Conservation (phyloP, 2,888 invertebrate species). For the Euzetes globulus region DNA sequence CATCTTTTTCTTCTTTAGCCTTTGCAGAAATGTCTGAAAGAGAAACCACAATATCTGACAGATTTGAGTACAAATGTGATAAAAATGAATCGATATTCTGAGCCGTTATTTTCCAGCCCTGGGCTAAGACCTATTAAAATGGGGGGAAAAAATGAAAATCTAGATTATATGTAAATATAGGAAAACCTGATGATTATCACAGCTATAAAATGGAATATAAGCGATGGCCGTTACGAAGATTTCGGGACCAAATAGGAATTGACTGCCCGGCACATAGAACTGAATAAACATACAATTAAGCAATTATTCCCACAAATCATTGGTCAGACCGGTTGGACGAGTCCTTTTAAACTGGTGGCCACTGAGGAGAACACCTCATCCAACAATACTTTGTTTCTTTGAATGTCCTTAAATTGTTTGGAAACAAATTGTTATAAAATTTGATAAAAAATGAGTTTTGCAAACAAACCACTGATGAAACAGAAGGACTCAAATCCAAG, state of each 20-base stretch:
- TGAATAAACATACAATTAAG: conserved; percentile 48
- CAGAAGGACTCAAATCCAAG: conserved; percentile 68
- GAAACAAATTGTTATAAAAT: not conserved
- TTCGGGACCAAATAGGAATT: conserved; percentile 57
- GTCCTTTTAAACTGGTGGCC: conserved; percentile 45
- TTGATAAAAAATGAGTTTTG: not conserved
- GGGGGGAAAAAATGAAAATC: conserved; percentile 31
- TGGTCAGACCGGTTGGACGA: conserved; percentile 48
- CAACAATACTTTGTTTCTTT: conserved; percentile 46
- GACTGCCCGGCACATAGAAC: conserved; percentile 63
- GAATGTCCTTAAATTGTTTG: conserved; percentile 46
- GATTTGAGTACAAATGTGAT: not conserved
- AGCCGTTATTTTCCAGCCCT: conserved; percentile 55
- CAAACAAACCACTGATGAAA: conserved; percentile 60
- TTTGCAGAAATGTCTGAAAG: not conserved
- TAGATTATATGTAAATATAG: not conserved
- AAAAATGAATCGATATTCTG: conserved; percentile 43
- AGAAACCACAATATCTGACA: conserved; percentile 10
- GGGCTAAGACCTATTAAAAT: conserved; percentile 55
- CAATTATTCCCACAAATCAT: conserved; percentile 17
- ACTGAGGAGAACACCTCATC: conserved; percentile 47
- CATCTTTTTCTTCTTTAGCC: conserved; percentile 22
- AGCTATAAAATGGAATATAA: conserved; percentile 65
- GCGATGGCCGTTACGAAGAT: conserved; percentile 67
- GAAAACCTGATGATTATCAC: conserved; percentile 59